Evolutionary conservation across 53 echinoderm and acorn worm species (phyloP).

Genomic region (Echinarachnius parma): DNA sequence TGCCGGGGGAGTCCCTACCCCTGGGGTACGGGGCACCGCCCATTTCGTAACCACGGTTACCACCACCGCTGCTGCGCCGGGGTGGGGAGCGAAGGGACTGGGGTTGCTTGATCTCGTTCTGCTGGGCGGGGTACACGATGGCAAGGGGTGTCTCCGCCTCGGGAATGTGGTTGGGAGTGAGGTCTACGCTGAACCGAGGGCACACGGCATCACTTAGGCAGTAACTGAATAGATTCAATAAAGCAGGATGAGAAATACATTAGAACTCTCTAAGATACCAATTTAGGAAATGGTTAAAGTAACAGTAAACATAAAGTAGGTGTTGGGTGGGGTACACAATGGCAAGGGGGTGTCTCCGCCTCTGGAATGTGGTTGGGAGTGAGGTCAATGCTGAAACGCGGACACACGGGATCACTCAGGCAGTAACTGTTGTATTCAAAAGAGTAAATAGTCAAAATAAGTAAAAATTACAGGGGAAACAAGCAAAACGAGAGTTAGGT

Average conservation of each 20-base stretch:
- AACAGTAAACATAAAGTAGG: too few species aligned
- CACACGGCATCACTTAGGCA: conserved; percentile 86
- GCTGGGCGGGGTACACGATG: conserved; percentile 33
- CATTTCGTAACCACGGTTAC: too few species aligned
- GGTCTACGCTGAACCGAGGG: conserved; percentile 55
- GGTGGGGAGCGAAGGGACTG: conserved; percentile 6
- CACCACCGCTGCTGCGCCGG: conserved; percentile 13
- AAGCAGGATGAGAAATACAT: too few species aligned
- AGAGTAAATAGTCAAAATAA: conserved; percentile 3
- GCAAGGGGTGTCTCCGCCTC: conserved; percentile 45
- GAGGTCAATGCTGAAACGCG: conserved; percentile 62
- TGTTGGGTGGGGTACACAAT: too few species aligned
- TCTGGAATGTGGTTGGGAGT: conserved; percentile 72
- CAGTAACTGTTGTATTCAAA: conserved; percentile 70
- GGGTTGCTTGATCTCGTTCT: conserved; percentile 20
- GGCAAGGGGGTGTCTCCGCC: conserved; percentile 35
- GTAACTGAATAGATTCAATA: conserved; percentile 62
- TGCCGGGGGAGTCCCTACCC: background rate
- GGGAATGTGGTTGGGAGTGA: conserved; percentile 69
- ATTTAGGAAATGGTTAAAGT: too few species aligned
- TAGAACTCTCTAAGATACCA: too few species aligned
- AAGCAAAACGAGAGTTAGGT: too few species aligned
- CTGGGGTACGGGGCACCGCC: too few species aligned
- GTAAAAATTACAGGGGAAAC: too few species aligned
- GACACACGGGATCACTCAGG: conserved; percentile 81